Evolutionary conservation across 2,888 invertebrate species (phyloP).

Genomic region (Metallyticus violacea): DNA sequence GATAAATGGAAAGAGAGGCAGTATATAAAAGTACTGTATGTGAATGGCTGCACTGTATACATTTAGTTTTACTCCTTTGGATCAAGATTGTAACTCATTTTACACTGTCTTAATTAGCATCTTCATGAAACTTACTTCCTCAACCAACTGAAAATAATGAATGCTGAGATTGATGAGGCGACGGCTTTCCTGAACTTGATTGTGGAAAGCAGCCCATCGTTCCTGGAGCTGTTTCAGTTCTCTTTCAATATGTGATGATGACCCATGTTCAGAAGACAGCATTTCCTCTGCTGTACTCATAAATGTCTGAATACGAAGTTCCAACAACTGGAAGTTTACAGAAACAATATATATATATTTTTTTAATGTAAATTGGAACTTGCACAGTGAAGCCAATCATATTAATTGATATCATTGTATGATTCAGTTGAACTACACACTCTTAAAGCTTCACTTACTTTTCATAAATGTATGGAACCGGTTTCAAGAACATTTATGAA

Average conservation of each 20-base stretch:
- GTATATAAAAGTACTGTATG: no score
- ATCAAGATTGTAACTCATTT: no score
- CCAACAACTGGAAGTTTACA: conserved; percentile 56
- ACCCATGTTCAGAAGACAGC: conserved; percentile 40
- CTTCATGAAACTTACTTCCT: conserved; percentile 59
- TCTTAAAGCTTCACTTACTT: no score
- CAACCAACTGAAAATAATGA: conserved; percentile 69
- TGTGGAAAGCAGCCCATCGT: conserved; percentile 66
- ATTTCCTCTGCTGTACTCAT: conserved; percentile 60
- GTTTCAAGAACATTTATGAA: no score
- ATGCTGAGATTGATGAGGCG: conserved; percentile 64
- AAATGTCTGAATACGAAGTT: conserved; percentile 67
- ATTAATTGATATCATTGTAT: no score
- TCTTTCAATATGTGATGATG: conserved; percentile 57
- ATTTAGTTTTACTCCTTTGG: no score
- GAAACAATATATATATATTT: background rate
- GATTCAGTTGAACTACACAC: background rate
- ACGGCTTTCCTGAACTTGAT: conserved; percentile 62
- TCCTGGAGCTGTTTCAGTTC: conserved; percentile 62
- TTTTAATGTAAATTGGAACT: no score
- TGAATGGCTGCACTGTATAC: no score
- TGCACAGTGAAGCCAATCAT: no score
- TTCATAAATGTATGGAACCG: no score
- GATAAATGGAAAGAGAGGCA: no score
- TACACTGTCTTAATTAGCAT: no score